These are phyloP conservation scores for Chymomyza costata DNA, from an alignment of 1,140 invertebrate genomes.

Conservation along the genomic window DNA sequence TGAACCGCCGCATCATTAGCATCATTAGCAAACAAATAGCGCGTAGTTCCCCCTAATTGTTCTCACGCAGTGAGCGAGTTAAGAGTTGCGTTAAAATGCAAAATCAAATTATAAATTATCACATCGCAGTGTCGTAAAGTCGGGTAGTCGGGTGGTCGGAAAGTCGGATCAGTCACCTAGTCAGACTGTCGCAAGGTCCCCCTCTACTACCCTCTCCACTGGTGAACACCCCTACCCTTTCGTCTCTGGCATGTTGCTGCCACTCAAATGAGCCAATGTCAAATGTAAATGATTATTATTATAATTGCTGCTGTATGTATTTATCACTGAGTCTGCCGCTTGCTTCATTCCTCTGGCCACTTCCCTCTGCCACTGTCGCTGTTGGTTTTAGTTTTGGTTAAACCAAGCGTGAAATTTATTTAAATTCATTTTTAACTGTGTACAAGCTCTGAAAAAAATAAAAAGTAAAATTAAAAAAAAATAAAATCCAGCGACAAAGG, in stretches of 20 bases:
- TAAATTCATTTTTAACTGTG: conserved; percentile 73
- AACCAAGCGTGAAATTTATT: conserved; percentile 73
- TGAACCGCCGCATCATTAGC: conserved; percentile 12
- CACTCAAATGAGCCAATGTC: conserved; percentile 52
- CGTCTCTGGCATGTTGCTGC: conserved; percentile 8
- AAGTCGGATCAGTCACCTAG: no score
- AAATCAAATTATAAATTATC: conserved; percentile 72
- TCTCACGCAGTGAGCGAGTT: conserved; percentile 18
- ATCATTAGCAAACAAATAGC: conserved; percentile 44
- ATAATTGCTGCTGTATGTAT: conserved; percentile 61
- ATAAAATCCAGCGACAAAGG: not conserved
- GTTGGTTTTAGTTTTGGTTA: conserved; percentile 32
- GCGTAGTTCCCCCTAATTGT: conserved; percentile 28
- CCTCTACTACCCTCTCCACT: no score
- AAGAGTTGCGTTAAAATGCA: conserved; percentile 12
- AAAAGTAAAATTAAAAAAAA: conserved; percentile 22
- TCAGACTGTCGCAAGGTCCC: no score
- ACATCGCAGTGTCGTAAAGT: conserved; percentile 15
- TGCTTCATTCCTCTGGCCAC: not conserved
- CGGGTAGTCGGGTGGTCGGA: no score
- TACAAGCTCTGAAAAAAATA: conserved; percentile 52
- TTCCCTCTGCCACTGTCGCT: conserved; percentile 18
- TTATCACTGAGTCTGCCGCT: not conserved
- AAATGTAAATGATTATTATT: conserved; percentile 73
- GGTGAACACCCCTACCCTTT: no score